A percentile compares a stretch with the other conserved stretches of the same genome.
These are phyloP conservation scores for Agrypnus murinus DNA, from an alignment of 2,888 invertebrate species.

Conservation along the genomic window DNA sequence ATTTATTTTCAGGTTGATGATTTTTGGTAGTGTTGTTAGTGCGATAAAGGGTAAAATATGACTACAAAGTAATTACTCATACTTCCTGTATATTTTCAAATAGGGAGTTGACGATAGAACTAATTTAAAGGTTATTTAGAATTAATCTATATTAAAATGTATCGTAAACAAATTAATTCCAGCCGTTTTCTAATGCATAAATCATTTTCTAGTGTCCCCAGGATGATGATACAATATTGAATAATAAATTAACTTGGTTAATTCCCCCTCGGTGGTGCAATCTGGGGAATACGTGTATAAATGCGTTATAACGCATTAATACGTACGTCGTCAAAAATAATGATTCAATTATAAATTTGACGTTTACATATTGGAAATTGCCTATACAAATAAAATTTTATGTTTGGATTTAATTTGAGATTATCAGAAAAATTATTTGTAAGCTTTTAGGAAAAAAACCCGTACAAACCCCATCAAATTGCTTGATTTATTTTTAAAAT, in stretches of 20 bases:
- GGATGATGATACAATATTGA: slow-evolving; percentile 35
- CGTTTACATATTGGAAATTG: too few relatives aligned
- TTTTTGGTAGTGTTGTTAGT: background rate
- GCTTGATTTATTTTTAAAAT: too few relatives aligned
- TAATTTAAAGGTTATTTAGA: too few relatives aligned
- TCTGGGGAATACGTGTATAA: slow-evolving; percentile 15
- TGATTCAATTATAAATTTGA: background rate
- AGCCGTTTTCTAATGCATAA: slow-evolving; percentile 30
- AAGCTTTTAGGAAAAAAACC: too few relatives aligned
- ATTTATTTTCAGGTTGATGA: slow-evolving; percentile 13
- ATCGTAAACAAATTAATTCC: background rate
- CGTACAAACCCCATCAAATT: too few relatives aligned
- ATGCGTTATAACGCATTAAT: background rate
- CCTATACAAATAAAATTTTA: too few relatives aligned
- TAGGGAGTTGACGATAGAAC: background rate
- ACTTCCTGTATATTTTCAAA: background rate
- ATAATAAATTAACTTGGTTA: slow-evolving; percentile 38
- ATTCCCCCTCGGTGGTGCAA: slow-evolving; percentile 20
- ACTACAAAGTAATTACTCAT: background rate
- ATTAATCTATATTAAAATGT: slow-evolving; percentile 2
- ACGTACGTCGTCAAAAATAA: background rate
- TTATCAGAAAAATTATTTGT: too few relatives aligned
- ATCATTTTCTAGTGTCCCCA: slow-evolving; percentile 29
- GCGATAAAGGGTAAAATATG: slow-evolving; percentile 13
- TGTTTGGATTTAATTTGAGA: too few relatives aligned